These are phyloP conservation scores for Ruditapes philippinarum DNA, from an alignment of 1,140 invertebrate genomes.

Conservation along the genomic window DNA sequence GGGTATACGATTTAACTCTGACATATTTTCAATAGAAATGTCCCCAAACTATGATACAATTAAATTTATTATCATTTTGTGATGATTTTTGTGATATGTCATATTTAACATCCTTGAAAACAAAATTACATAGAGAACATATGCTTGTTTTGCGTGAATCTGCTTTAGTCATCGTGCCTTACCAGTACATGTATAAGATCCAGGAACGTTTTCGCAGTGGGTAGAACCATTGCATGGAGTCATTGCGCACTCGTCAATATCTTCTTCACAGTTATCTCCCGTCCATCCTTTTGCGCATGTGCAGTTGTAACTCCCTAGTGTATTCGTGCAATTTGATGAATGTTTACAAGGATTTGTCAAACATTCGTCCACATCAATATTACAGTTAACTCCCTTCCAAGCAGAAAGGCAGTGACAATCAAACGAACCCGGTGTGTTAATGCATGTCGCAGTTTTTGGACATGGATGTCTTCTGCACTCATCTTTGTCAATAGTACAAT, in stretches of 20 bases:
- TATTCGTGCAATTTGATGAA: no score
- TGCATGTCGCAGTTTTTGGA: background rate
- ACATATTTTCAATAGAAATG: no score
- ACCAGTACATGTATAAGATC: background rate
- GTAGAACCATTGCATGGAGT: background rate
- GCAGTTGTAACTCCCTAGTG: no score
- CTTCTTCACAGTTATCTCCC: background rate
- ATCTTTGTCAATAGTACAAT: background rate
- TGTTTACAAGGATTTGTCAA: no score
- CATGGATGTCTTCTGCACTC: slow-evolving; percentile 3
- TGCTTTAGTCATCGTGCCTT: no score
- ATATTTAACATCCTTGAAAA: no score
- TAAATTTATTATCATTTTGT: no score
- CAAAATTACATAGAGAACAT: no score
- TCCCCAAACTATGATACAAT: no score
- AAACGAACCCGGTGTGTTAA: slow-evolving; percentile 26
- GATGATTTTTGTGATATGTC: no score
- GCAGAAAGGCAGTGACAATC: background rate
- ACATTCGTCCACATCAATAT: background rate
- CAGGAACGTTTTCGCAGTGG: background rate
- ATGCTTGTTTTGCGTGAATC: no score
- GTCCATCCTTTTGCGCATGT: background rate
- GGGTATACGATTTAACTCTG: no score
- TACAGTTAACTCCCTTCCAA: slow-evolving; percentile 24
- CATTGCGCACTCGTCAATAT: background rate